phyloP scores from a whole-genome alignment of 2,888 invertebrate genomes.

The Eremobia ochroleuca region DNA sequence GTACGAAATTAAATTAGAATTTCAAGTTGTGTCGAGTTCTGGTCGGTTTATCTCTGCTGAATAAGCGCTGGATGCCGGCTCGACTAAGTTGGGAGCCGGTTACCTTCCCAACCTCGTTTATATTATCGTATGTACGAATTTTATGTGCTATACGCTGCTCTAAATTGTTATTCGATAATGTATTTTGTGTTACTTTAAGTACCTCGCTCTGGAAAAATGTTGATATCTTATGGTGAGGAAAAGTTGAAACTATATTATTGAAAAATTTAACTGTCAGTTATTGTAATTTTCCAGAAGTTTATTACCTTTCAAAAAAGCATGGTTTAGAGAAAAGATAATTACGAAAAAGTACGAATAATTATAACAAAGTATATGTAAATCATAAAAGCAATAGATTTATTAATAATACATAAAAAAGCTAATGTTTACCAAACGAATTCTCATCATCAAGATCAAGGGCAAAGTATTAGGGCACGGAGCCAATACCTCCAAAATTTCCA shows the following conservation, averaged over 20 bases:
- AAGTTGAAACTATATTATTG: background rate
- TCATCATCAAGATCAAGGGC: slow-evolving; percentile 72
- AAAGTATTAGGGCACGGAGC: slow-evolving; percentile 68
- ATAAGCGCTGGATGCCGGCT: slow-evolving; percentile 65
- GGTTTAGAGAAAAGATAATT: background rate
- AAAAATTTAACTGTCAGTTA: background rate
- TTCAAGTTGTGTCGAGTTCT: slow-evolving; percentile 72
- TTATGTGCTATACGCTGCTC: slow-evolving; percentile 14
- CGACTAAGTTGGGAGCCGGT: slow-evolving; percentile 47
- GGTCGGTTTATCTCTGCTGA: slow-evolving; percentile 69
- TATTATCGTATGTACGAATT: slow-evolving; percentile 42
- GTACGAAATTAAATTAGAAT: slow-evolving; percentile 78
- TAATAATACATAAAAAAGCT: slow-evolving; percentile 45
- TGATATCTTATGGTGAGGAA: background rate
- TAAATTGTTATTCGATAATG: slow-evolving; percentile 38
- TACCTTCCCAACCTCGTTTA: slow-evolving; percentile 56
- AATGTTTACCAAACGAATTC: slow-evolving; percentile 66
- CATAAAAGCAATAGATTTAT: slow-evolving; percentile 40
- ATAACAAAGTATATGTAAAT: slow-evolving; percentile 12
- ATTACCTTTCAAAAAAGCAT: background rate
- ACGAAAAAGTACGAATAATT: background rate
- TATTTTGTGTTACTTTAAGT: slow-evolving; percentile 1
- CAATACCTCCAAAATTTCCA: slow-evolving; percentile 69
- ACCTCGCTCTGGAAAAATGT: background rate
- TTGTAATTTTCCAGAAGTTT: background rate